Evolutionary conservation across 2,888 invertebrate genomes (phyloP).

Genomic region (Trileptium ribeirensis): DNA sequence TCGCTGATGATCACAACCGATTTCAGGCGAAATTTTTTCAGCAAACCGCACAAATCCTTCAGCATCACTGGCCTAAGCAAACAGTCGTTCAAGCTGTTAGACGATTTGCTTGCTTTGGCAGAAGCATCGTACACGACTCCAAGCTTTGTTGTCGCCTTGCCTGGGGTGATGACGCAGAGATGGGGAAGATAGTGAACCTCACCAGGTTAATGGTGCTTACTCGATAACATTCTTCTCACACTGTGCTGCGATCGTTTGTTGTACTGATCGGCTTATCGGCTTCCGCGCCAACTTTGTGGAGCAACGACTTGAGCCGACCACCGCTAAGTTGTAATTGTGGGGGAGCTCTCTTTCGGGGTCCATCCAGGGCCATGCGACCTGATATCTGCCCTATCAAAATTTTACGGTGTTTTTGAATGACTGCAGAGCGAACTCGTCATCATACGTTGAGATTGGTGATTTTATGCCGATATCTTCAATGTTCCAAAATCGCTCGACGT

Average conservation of each 20-base stretch:
- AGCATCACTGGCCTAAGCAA: slow-evolving; percentile 28
- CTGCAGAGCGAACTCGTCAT: background rate
- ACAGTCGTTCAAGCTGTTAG: slow-evolving; percentile 31
- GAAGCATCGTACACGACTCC: slow-evolving; percentile 40
- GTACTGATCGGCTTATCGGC: too few relatives aligned
- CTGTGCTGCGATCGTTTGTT: too few relatives aligned
- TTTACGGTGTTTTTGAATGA: background rate
- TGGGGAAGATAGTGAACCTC: slow-evolving; percentile 33
- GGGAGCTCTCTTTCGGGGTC: too few relatives aligned
- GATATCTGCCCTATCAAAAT: background rate
- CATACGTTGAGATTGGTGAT: background rate
- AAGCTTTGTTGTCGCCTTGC: slow-evolving; percentile 34
- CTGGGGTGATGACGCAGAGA: slow-evolving; percentile 28
- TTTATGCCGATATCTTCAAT: background rate
- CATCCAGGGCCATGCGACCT: background rate
- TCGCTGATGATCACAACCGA: slow-evolving; percentile 23
- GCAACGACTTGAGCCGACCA: too few relatives aligned
- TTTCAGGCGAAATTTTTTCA: slow-evolving; percentile 28
- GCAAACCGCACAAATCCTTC: slow-evolving; percentile 23
- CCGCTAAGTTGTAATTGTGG: too few relatives aligned
- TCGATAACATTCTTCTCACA: too few relatives aligned
- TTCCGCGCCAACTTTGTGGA: too few relatives aligned
- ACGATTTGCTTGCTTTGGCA: slow-evolving; percentile 16
- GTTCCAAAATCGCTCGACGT: background rate
- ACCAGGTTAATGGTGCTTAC: too few relatives aligned